Evolutionary conservation across 2,113 vertebrate species (phyloP), one percentile per base, ranked within the genome.

Genomic region (Thryonomys swinderianus): DNA sequence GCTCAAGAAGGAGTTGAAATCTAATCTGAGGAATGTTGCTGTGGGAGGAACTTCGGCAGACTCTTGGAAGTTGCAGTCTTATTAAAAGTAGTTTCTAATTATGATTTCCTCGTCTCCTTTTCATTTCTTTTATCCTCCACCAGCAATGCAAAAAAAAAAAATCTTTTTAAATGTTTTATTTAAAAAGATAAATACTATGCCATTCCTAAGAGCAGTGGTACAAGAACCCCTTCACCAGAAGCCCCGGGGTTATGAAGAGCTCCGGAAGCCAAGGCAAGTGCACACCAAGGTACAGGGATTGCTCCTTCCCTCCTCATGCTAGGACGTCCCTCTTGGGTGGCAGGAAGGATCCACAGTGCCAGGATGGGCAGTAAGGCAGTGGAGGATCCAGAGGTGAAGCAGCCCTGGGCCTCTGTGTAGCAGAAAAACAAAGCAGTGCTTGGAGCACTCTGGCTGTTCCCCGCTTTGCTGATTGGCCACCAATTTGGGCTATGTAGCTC

Each of bases 401-500:
- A 99, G 91, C 97, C 97, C 97, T 99, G 98, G 91, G 98, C 96
- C 88, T 99, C 88, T 98, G 97, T 97, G 97, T 98, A 12, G 99
- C 99, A 92, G 99, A 99, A 10, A 99, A 96, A 81, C 11, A 99
- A 99, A 92, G 98, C 99, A 96, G 96, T 98, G 94, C 97, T 98
- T 27, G 42, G 40, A 25, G 18, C 3, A 4, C n/a, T 20, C n/a
- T 42, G 34, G 55, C 25, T 37, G 93, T 91, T 99, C 99, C 97
- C 98, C 98, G 55, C 98, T 99, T 97, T 99, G 99, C 97, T 42
- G 14, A 37, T 27, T 6, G 1, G 40, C 27, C 23, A 89, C 99
- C 99, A 96, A 99, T 99, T 98, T 99, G 99, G 45, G 99, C 99
- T 42, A 98, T 98, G 97, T 99, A 99, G n/a, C 98, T 99, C 25